Evolutionary conservation across 2,888 invertebrate genomes (phyloP), one percentile per base, ranked within the genome.

Genomic region (Ormyrus pomaceus): DNA sequence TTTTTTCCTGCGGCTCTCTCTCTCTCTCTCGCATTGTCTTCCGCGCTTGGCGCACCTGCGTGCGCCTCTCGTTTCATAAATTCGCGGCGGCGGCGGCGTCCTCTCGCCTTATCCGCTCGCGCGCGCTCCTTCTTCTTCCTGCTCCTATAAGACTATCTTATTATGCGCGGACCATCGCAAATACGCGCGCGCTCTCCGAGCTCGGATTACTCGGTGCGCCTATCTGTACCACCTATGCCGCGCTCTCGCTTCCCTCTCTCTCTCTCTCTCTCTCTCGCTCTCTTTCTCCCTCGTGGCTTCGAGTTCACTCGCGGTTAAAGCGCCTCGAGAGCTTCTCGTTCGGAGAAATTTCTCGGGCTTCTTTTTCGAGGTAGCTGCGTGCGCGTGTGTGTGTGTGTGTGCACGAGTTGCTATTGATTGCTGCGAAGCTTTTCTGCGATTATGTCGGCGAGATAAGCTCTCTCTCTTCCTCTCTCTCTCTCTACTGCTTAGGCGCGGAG

Each of bases 141-240:
- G 74, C 70, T 72, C 68, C 64, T 77, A 81, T 73, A 74, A 65
- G 82, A 65, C 82, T 83, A 84, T 83, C 85, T 84, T 85, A 84
- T 85, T 83, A 85, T 83, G 83, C 83, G 83, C 77, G 71, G 79
- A 75, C 76, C 81, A 84, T 84, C 82, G 82, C 83, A 78, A 83
- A 81, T 81, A 82, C 81, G 74, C 58, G 73, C 50, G 73, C 53
- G n/a, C 5, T 1, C 9, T 7, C 34, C n/a, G 45, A 5, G 46
- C 48, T 77, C 70, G 69, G 50, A 70, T 70, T 77, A 70, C 77
- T 61, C 46, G 11, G 5, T 50, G 65, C 46, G 19, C 74, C 58
- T 68, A 53, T n/a, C 9, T 13, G 13, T 13, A 19, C 45, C 4
- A 8, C 5, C 34, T n/a, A 56, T n/a, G 48, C 8, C 13, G 13